A percentile compares a stretch with the other conserved stretches of the same genome.
phyloP scores from a whole-genome alignment of 2,797 vertebrate genomes.

The Sebastes itinus region DNA sequence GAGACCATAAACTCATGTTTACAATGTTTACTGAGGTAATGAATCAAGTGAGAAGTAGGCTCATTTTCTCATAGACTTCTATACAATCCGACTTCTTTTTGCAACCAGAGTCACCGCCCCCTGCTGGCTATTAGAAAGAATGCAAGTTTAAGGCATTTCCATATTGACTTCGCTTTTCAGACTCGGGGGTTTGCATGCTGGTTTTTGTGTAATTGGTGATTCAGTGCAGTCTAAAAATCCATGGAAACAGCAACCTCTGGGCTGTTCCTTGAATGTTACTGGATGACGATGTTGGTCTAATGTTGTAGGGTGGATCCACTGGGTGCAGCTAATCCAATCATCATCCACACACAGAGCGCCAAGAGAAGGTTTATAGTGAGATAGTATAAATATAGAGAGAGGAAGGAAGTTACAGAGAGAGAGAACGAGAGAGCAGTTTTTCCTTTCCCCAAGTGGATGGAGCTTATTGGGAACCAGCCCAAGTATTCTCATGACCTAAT shows the following conservation, averaged over 20 bases:
- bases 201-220: background rate
- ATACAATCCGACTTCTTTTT: no score
- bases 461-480: slow-evolving; percentile 44
- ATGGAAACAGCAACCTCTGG: background rate
- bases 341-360: background rate
- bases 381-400: slow-evolving; percentile 15
- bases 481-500: slow-evolving; percentile 57
- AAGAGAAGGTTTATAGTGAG: slow-evolving; percentile 18
- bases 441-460: slow-evolving; percentile 45
- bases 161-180: no score
- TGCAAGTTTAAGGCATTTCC: no score
- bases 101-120: no score
- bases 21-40: no score
- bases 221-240: background rate
- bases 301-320: background rate
- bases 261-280: background rate
- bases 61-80: no score
- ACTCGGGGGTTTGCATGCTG: no score
- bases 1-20: no score
- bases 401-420: background rate
- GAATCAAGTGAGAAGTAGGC: no score
- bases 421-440: slow-evolving; percentile 4
- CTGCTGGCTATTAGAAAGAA: no score
- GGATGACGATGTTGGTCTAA: background rate
- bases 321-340: slow-evolving; percentile 8